A percentile compares a stretch with the other conserved stretches of the same genome.
These are phyloP conservation scores for Erebia epiphron DNA, from an alignment of 2,888 invertebrate genomes.

Conservation along the genomic window DNA sequence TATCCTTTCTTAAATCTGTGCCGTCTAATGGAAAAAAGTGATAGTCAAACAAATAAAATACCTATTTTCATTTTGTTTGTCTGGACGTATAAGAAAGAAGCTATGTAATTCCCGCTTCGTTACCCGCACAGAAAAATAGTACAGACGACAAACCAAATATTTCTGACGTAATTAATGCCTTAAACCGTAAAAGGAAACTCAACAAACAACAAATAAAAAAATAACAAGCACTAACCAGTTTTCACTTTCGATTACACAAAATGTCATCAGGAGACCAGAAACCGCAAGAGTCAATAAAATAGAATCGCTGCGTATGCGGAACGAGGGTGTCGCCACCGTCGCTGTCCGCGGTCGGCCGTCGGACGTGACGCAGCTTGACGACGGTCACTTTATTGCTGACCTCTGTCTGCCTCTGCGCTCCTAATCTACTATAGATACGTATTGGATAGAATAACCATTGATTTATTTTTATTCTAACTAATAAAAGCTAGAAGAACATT, in stretches of 20 bases:
- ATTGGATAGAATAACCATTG: conserved; percentile 13
- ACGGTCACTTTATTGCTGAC: conserved; percentile 82
- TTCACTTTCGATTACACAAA: conserved; percentile 73
- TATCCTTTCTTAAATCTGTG: no score
- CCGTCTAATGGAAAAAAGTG: no score
- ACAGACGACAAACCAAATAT: no score
- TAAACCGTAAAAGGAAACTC: neutral
- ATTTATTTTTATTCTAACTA: neutral
- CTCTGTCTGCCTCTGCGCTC: conserved; percentile 74
- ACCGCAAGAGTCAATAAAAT: conserved; percentile 81
- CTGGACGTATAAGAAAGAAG: no score
- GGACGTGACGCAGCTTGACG: conserved; percentile 78
- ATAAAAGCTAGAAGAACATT: neutral
- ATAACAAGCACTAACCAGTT: conserved; percentile 47
- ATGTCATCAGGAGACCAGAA: conserved; percentile 71
- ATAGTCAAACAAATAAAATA: no score
- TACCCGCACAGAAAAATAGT: no score
- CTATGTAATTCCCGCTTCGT: no score
- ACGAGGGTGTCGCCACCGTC: conserved; percentile 59
- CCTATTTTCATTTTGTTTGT: no score
- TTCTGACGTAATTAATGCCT: no score
- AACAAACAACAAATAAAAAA: neutral
- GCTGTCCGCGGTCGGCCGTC: conserved; percentile 66
- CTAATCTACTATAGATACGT: conserved; percentile 56
- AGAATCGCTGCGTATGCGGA: conserved; percentile 56